Conservation (phyloP, 2,113 vertebrate species). For the Formicarius rufipectus region DNA sequence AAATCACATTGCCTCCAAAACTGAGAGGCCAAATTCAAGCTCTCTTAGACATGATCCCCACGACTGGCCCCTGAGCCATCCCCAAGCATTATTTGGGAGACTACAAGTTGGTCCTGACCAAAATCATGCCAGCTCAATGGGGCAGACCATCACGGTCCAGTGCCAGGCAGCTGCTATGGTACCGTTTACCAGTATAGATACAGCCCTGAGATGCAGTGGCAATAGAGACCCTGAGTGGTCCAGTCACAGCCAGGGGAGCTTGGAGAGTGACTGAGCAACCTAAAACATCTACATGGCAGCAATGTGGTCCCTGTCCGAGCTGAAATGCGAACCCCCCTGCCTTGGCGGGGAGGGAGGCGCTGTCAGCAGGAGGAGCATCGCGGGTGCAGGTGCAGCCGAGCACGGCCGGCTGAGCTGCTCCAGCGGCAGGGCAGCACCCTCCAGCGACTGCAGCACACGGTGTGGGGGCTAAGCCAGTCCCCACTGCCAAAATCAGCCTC, state of each 20-base stretch:
- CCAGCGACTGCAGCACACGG: background rate
- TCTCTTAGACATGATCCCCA: background rate
- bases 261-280: background rate
- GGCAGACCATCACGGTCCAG: fast-evolving
- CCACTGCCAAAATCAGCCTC: background rate
- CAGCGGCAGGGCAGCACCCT: background rate
- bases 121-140: background rate
- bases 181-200: background rate
- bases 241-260: fast-evolving
- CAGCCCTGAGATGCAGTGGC: background rate
- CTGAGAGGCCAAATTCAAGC: background rate
- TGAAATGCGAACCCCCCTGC: background rate
- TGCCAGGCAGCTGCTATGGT: background rate
- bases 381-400: background rate
- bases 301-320: background rate
- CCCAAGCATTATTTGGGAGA: background rate
- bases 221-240: background rate
- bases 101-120: background rate
- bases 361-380: background rate
- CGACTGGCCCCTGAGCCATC: background rate
- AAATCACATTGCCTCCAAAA: background rate
- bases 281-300: background rate
- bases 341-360: background rate
- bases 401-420: background rate
- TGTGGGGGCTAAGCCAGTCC: background rate